phyloP scores from a whole-genome alignment of 2,113 vertebrate genomes.

The Anser brachyrhynchus region DNA sequence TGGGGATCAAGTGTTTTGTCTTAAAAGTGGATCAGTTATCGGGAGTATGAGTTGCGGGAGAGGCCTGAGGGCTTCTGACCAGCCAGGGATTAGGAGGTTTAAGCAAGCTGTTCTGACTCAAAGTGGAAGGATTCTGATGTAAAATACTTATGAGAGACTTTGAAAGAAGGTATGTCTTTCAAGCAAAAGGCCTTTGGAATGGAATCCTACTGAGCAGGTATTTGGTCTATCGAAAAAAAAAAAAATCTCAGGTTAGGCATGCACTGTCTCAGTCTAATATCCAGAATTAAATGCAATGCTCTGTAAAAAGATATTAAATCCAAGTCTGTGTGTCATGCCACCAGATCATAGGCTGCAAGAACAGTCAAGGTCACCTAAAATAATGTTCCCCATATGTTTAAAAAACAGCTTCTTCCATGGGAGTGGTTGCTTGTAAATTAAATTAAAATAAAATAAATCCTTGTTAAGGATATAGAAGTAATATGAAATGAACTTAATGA shows the following conservation, averaged over 20 bases:
- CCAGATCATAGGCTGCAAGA: background rate
- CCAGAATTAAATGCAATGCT: background rate
- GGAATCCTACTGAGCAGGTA: background rate
- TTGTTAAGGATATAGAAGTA: background rate
- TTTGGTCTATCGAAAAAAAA: background rate
- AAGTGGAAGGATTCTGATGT: background rate
- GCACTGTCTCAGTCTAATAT: background rate
- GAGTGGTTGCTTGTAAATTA: background rate
- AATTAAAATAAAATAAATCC: background rate
- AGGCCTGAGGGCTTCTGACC: background rate
- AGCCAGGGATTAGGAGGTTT: background rate
- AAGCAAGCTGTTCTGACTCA: background rate
- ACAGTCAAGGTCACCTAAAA: background rate
- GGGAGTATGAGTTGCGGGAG: rapidly evolving
- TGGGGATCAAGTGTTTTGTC: background rate
- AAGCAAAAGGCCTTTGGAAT: background rate
- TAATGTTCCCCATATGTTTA: background rate
- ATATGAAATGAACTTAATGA: background rate
- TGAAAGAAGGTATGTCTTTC: background rate
- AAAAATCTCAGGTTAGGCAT: background rate
- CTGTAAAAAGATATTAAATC: background rate
- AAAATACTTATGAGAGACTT: background rate
- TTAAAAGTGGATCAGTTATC: background rate
- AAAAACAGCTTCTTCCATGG: background rate
- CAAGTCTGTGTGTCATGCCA: background rate